These are phyloP conservation scores for Lacanobia wlatinum DNA, from an alignment of 2,888 invertebrate species.

Conservation along the genomic window DNA sequence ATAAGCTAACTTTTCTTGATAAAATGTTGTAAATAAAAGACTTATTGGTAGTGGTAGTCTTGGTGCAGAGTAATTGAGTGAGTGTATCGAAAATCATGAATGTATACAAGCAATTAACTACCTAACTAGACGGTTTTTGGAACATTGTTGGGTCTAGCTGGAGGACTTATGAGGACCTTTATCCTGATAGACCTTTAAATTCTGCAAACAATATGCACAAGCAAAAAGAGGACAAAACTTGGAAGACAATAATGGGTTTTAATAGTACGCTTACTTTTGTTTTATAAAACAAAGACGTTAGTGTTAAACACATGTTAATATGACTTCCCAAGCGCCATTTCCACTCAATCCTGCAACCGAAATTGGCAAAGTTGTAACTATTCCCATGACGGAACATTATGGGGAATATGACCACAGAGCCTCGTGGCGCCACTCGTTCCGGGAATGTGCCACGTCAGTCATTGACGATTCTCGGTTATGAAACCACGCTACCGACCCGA, in stretches of 20 bases:
- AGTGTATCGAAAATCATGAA: background rate
- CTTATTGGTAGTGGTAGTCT: background rate
- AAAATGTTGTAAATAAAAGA: background rate
- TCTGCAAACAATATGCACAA: background rate
- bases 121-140: background rate
- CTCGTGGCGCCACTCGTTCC: slow-evolving; percentile 47
- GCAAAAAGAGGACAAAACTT: background rate
- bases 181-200: background rate
- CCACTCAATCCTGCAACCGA: slow-evolving; percentile 25
- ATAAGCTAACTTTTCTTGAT: background rate
- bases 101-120: too few relatives aligned
- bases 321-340: slow-evolving; percentile 9
- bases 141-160: background rate
- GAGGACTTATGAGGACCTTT: too few relatives aligned
- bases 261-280: too few relatives aligned
- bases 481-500: slow-evolving; percentile 46
- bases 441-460: slow-evolving; percentile 53
- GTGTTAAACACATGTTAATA: slow-evolving; percentile 4
- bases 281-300: too few relatives aligned
- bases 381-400: slow-evolving; percentile 34
- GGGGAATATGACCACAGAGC: slow-evolving; percentile 42
- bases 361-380: slow-evolving; percentile 44
- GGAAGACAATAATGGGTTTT: too few relatives aligned
- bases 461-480: slow-evolving; percentile 59
- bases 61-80: too few relatives aligned